Base-by-base conservation (phyloP, 2,888 invertebrate species). In the Stenolophus ochropezus region DNA sequence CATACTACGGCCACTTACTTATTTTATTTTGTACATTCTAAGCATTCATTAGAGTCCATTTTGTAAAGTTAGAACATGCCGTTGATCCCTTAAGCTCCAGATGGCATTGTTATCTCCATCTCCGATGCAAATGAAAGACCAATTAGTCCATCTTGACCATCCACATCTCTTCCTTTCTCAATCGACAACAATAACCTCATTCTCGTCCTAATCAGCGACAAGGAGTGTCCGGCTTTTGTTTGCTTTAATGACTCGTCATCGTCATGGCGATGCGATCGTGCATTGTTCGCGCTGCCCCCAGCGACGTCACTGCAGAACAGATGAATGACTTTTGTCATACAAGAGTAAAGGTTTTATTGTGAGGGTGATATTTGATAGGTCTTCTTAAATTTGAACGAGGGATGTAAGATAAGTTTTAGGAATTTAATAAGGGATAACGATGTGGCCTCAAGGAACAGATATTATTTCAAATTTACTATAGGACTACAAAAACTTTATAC, bases 191-290 rank as follows among this genome's bases (percentile, higher is more conserved):
- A 69, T 69, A 69, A 69, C 27, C 27, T 33, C 65, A 69, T 69
- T 69, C 65, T 33, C 33, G 33, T 69, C 65, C 65, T 69, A 69
- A 69, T 69, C 65, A 69, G 65, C 11, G 65, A 69, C 65, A 27
- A 27, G 65, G 65, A 69, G 65, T 69, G 65, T 69, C 65, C 65
- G 27, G 14, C 65, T 16, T 33, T 69, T 69, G 65, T 69, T 69
- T 69, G 61, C 33, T 27, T 33, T 27, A 69, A 69, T 69, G 65
- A 69, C 16, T 51, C 33, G 33, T 42, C 33, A 23, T 61, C 65
- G 65, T 33, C 65, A 69, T 69, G 65, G 65, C 65, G 18, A 69
- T 69, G 65, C 65, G 65, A 69, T 69, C 33, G 65, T 18, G 33
- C 42, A 69, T 69, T 69, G 65, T 69, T 69, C 65, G 65, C 4